These are phyloP conservation scores for Brachynemurus nebulosus DNA, from an alignment of 2,888 invertebrate species.

Conservation along the genomic window DNA sequence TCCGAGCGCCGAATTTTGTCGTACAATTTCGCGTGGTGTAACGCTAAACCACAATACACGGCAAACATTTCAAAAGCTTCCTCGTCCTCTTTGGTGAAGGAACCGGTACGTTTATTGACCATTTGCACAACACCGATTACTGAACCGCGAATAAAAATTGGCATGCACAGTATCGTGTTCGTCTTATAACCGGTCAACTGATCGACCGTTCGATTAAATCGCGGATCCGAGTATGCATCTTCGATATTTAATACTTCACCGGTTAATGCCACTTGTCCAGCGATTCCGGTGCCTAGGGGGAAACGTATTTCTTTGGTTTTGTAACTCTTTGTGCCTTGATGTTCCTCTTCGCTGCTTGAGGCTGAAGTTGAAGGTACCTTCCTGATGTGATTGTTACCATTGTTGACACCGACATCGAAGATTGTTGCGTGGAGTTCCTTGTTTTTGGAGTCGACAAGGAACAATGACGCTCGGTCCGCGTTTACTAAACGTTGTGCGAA, in stretches of 20 bases:
- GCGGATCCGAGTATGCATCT: conserved; percentile 65
- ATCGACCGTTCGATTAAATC: conserved; percentile 61
- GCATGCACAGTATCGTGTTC: conserved; percentile 71
- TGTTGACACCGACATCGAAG: conserved; percentile 49
- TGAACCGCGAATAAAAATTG: conserved; percentile 61
- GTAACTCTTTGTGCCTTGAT: conserved; percentile 19
- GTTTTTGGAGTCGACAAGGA: conserved; percentile 59
- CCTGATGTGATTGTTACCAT: background rate
- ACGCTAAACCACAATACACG: conserved; percentile 70
- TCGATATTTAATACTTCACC: conserved; percentile 67
- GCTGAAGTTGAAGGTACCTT: background rate
- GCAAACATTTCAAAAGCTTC: conserved; percentile 73
- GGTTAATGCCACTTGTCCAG: conserved; percentile 66
- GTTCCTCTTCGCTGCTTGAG: conserved; percentile 19
- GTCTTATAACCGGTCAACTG: conserved; percentile 56
- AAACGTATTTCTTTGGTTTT: conserved; percentile 46
- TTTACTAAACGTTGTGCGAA: conserved; percentile 68
- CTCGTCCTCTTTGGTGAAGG: conserved; percentile 55
- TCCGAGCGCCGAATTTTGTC: conserved; percentile 71
- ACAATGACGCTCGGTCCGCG: conserved; percentile 73
- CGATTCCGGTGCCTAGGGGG: conserved; percentile 65
- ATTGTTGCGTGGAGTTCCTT: conserved; percentile 69
- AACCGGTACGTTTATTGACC: conserved; percentile 53
- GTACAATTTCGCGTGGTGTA: conserved; percentile 74
- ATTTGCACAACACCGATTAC: conserved; percentile 77